phyloP scores from a whole-genome alignment of 2,888 invertebrate genomes.

The Cosmia trapezina region DNA sequence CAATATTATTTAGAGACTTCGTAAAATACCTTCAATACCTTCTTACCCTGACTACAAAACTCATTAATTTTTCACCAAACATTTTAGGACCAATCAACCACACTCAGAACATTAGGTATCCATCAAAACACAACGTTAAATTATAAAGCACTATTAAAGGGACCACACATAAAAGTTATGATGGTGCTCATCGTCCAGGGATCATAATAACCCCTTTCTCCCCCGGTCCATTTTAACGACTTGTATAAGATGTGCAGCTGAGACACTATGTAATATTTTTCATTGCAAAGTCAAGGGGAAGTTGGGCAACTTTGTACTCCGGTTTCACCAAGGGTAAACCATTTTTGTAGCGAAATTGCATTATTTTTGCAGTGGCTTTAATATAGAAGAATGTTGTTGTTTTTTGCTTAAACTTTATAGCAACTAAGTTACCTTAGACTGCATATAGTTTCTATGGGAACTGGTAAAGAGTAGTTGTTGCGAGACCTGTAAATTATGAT shows the following conservation, averaged over 20 bases:
- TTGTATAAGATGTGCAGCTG: slow-evolving; percentile 56
- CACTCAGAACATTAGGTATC: slow-evolving; percentile 28
- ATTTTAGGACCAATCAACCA: slow-evolving; percentile 41
- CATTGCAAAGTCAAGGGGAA: slow-evolving; percentile 44
- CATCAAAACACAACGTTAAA: slow-evolving; percentile 46
- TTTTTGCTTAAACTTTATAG: background rate
- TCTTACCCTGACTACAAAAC: too few species aligned
- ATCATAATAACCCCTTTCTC: slow-evolving; percentile 53
- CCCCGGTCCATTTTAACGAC: slow-evolving; percentile 59
- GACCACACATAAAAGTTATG: slow-evolving; percentile 56
- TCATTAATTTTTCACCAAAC: slow-evolving; percentile 33
- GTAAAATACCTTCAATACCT: too few species aligned
- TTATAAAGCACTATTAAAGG: slow-evolving; percentile 55
- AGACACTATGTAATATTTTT: slow-evolving; percentile 55
- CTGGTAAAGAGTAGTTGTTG: background rate
- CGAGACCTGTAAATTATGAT: background rate
- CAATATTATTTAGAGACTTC: background rate
- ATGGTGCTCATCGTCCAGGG: slow-evolving; percentile 46
- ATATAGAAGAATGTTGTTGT: background rate
- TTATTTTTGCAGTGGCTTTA: slow-evolving; percentile 23
- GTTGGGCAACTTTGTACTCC: slow-evolving; percentile 38
- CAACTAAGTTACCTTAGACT: background rate
- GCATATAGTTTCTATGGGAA: background rate
- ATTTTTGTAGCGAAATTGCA: slow-evolving; percentile 25
- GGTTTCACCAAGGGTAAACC: slow-evolving; percentile 23